Evolutionary conservation across 2,888 invertebrate genomes (phyloP), one percentile per base, ranked within the genome.

Genomic region (Platerodrilus igneus): DNA sequence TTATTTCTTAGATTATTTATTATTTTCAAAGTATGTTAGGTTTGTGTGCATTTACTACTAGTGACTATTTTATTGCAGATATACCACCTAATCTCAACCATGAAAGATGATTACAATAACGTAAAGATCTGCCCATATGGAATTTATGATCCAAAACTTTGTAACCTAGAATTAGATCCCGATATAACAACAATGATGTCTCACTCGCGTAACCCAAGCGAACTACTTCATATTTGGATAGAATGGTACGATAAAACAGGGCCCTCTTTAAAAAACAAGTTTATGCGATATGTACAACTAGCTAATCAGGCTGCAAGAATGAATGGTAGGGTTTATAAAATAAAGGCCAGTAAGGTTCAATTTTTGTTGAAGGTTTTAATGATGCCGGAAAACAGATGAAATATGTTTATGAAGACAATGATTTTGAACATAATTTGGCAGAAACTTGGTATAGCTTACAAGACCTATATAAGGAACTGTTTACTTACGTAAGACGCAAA

Each of bases 321-420:
- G 33, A 84, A 84, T 51, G 87, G 89, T 85, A 68, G 54, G 48
- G 38, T 34, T 10, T 28, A 18, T 17, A 13, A 15, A 9, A 19
- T 21, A 21, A 30, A 18, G n/a, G n/a, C n/a, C n/a, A n/a, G n/a
- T n/a, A n/a, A n/a, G n/a, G n/a, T n/a, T n/a, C 14, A 40, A 21
- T 22, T 6, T 30, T 13, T 25, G 9, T 26, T 50, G 10, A 48
- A 87, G 88, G 86, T 1, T 90, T 83, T 60, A 67, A 73, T 6
- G 86, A 91, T 58, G 84, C 84, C 0, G 87, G 89, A 0, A 86
- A 86, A 32, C 86, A 86, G 62, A 86, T 88, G 83, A 72, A 84
- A 3, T 76, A 80, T 5, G 59, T 72, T 0, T 91, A 87, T 62
- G 87, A 90, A 50, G 82, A 83, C 48, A 68, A 72, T 0, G 76